Evolutionary conservation across 2,888 invertebrate genomes (phyloP).

Genomic region (Tanypteryx hageni): DNA sequence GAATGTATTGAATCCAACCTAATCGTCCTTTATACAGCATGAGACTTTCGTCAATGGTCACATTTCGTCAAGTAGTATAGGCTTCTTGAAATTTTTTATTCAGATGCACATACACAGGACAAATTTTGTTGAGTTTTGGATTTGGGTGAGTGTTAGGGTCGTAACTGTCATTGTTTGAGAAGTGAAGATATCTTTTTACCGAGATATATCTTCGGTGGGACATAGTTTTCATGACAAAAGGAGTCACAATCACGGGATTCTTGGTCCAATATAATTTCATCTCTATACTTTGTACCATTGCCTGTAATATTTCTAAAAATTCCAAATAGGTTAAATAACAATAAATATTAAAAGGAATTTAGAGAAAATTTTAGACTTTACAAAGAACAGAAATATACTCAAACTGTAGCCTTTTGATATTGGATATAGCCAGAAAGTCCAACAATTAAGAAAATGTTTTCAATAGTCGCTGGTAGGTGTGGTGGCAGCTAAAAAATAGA

Average conservation of each 20-base stretch:
- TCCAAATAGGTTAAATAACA: too few relatives aligned
- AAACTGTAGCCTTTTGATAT: too few relatives aligned
- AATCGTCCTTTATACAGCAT: background rate
- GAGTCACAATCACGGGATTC: background rate
- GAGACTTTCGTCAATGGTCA: background rate
- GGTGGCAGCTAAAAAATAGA: too few relatives aligned
- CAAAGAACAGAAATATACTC: too few relatives aligned
- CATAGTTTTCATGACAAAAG: background rate
- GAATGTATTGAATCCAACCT: background rate
- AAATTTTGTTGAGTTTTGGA: background rate
- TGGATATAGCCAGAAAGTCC: too few relatives aligned
- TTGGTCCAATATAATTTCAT: background rate
- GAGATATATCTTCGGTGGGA: background rate
- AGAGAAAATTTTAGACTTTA: too few relatives aligned
- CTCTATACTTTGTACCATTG: background rate
- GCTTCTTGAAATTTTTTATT: too few relatives aligned
- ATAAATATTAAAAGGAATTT: too few relatives aligned
- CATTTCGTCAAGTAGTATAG: background rate
- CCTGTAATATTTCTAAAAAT: too few relatives aligned
- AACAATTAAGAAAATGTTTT: too few relatives aligned
- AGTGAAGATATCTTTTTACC: background rate
- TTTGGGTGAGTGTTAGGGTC: background rate
- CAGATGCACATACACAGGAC: too few relatives aligned
- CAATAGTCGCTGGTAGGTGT: too few relatives aligned
- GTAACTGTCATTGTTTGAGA: background rate